phyloP scores from a whole-genome alignment of 2,113 vertebrate species.

The Azemiops feae region DNA sequence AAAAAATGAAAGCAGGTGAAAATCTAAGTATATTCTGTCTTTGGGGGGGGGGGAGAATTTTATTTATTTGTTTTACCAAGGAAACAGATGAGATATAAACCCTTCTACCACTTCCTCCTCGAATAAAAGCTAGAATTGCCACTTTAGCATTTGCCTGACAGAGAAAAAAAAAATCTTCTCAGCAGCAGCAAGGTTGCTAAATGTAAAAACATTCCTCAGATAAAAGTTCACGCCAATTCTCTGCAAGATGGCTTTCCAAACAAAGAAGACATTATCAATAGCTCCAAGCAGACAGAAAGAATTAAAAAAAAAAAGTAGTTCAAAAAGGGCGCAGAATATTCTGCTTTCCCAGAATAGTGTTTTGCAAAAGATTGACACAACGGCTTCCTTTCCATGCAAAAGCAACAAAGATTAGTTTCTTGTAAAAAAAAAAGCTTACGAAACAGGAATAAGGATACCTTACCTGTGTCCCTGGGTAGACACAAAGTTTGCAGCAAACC shows the following conservation, averaged over 20 bases:
- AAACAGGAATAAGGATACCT: conserved; percentile 15
- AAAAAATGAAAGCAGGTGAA: conserved; percentile 20
- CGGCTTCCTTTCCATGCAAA: background rate
- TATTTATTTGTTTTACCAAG: background rate
- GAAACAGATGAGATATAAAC: background rate
- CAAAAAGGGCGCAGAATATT: background rate
- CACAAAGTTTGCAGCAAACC: conserved; percentile 29
- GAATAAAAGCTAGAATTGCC: accelerated
- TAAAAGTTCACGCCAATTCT: background rate
- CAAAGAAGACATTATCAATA: conserved; percentile 6
- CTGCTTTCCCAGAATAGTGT: background rate
- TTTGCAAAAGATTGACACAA: background rate
- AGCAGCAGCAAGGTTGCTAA: conserved; percentile 6
- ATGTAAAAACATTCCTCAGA: background rate
- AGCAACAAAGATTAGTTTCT: background rate
- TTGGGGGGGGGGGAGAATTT: background rate
- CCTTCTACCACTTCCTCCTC: background rate
- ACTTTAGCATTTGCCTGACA: background rate
- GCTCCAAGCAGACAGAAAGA: conserved; percentile 25
- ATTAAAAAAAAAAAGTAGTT: background rate
- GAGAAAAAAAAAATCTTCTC: background rate
- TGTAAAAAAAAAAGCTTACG: accelerated
- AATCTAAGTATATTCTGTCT: accelerated
- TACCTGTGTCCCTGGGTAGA: conserved; percentile 60
- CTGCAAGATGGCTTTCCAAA: conserved; percentile 42